Evolutionary conservation across 2,797 vertebrate genomes (phyloP).

Genomic region (Anguilla pacifica): DNA sequence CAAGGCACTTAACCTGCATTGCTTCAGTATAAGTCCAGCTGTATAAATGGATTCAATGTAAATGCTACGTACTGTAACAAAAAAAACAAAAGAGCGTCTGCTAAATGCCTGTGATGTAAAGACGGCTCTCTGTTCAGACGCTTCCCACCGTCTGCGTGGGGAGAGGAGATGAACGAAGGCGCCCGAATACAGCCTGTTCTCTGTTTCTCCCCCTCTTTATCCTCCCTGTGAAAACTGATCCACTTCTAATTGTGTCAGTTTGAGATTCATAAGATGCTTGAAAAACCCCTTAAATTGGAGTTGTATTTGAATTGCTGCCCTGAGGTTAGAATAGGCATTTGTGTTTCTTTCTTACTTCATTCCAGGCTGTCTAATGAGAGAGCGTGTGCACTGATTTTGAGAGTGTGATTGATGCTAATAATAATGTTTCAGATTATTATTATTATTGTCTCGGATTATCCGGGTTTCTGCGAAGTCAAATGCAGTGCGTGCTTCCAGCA

Average conservation of each 20-base stretch:
- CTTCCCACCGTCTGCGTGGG: too few relatives aligned
- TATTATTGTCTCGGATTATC: neutral
- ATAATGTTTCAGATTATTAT: neutral
- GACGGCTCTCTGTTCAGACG: too few relatives aligned
- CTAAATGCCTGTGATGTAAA: too few relatives aligned
- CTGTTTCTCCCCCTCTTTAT: neutral
- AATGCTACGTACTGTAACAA: too few relatives aligned
- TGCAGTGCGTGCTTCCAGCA: neutral
- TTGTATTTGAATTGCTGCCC: neutral
- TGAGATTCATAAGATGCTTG: constrained; percentile 12
- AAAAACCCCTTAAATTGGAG: neutral
- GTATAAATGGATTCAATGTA: too few relatives aligned
- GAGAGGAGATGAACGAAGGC: neutral
- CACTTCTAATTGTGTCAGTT: constrained; percentile 10
- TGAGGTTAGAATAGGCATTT: neutral
- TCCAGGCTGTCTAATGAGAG: neutral
- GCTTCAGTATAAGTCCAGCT: too few relatives aligned
- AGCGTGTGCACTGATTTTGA: neutral
- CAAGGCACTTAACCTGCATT: too few relatives aligned
- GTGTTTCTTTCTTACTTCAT: neutral
- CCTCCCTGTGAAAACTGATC: neutral
- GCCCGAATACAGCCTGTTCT: too few relatives aligned
- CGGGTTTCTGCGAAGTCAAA: too few relatives aligned
- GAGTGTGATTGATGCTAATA: neutral
- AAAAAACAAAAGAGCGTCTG: too few relatives aligned